Evolutionary conservation across 2,888 invertebrate species (phyloP).

Genomic region (Rhimphoctona megacephalus): DNA sequence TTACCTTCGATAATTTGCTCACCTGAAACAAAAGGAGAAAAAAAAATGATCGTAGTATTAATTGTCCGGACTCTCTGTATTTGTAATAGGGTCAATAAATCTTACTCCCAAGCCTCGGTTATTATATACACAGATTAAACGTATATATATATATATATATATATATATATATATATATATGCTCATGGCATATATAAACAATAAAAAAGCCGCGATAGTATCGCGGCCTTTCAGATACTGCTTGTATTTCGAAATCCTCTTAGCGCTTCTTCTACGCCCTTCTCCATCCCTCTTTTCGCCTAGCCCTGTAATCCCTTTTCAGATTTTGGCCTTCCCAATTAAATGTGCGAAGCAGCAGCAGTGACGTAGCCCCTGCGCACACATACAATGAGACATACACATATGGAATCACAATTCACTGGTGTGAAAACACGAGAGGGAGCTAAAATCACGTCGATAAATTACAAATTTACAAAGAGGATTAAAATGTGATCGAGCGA

Average conservation of each 20-base stretch:
- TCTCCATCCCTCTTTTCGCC: conserved; percentile 4
- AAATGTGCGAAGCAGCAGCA: conserved; percentile 61
- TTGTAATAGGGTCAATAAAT: conserved; percentile 21
- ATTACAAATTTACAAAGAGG: conserved; percentile 70
- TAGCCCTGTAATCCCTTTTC: conserved; percentile 63
- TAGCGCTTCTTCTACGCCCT: conserved; percentile 49
- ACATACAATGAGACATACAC: not conserved
- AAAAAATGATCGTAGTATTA: not conserved
- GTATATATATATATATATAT: not conserved
- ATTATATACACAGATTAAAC: not conserved
- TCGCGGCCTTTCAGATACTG: conserved; percentile 30
- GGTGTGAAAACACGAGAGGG: conserved; percentile 33
- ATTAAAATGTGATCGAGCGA: conserved; percentile 65
- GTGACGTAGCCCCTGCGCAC: not conserved
- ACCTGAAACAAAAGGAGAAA: conserved; percentile 60
- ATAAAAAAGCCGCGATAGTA: conserved; percentile 22
- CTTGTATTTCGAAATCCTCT: conserved; percentile 63
- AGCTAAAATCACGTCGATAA: conserved; percentile 67
- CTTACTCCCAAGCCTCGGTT: not conserved
- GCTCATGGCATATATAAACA: not conserved
- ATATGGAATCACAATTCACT: not conserved
- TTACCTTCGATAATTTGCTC: conserved; percentile 36
- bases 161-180: not conserved
- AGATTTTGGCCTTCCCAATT: conserved; percentile 67
- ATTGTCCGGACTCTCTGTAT: conserved; percentile 4